Conservation (phyloP, 2,888 invertebrate species). For the Thecocarcelia acutangulata region DNA sequence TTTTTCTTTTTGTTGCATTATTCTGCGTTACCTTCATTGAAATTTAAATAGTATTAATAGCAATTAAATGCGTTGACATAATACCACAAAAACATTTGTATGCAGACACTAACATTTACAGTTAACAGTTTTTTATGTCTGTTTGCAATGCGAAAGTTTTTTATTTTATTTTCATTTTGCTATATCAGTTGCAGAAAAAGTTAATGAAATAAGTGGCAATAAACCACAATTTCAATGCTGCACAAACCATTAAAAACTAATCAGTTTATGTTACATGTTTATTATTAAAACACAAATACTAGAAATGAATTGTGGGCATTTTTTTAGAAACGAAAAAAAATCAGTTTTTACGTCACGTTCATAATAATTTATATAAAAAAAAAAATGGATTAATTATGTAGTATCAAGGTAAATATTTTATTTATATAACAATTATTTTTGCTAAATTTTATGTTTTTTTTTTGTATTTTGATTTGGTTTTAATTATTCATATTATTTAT, state of each 20-base stretch:
- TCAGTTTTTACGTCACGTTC: too few relatives aligned
- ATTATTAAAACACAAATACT: neutral
- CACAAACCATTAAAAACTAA: conserved; percentile 64
- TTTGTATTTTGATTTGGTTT: neutral
- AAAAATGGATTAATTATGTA: neutral
- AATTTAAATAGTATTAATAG: conserved; percentile 59
- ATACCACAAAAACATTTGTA: conserved; percentile 58
- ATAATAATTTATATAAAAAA: too few relatives aligned
- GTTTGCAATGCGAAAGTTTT: neutral
- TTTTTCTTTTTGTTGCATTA: conserved; percentile 27
- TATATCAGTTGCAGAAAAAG: conserved; percentile 1
- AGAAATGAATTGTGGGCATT: neutral
- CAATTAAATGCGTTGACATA: conserved; percentile 68
- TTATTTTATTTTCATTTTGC: neutral
- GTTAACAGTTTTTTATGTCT: conserved; percentile 20
- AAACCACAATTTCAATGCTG: conserved; percentile 63
- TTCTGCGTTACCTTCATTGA: conserved; percentile 26
- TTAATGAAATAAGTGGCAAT: conserved; percentile 58
- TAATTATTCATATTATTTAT: conserved; percentile 29
- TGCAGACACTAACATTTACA: conserved; percentile 35
- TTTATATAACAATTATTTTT: neutral
- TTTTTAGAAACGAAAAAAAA: neutral
- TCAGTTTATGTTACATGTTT: conserved; percentile 38
- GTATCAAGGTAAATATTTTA: conserved; percentile 8
- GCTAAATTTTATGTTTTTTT: neutral